phyloP scores from a whole-genome alignment of 2,888 invertebrate genomes.

The Dexiosoma caninum region DNA sequence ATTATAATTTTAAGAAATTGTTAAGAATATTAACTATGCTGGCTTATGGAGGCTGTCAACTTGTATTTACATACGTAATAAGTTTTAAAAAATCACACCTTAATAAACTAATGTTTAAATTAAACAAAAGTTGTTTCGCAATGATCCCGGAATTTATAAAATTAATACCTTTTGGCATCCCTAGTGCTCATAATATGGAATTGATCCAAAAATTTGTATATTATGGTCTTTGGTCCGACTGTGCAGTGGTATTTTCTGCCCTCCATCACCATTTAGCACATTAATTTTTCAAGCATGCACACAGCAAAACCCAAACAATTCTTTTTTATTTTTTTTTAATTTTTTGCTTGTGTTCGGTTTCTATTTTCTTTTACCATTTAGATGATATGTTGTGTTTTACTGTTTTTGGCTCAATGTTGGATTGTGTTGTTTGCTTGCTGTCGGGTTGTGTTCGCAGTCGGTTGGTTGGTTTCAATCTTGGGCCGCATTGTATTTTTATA shows the following conservation, averaged over 20 bases:
- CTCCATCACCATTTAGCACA: conserved; percentile 25
- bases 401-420: conserved; percentile 6
- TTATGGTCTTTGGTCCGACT: background rate
- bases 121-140: too few relatives aligned
- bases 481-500: conserved; percentile 22
- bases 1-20: too few relatives aligned
- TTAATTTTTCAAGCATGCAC: conserved; percentile 1
- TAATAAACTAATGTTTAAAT: too few relatives aligned
- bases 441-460: conserved; percentile 27
- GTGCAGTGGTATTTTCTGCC: background rate
- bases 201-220: too few relatives aligned
- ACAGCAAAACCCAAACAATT: conserved; percentile 12
- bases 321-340: conserved; percentile 4
- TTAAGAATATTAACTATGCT: too few relatives aligned
- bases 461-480: conserved; percentile 27
- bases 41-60: too few relatives aligned
- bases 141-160: too few relatives aligned
- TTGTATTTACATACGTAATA: too few relatives aligned
- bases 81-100: too few relatives aligned
- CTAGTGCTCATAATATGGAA: too few relatives aligned
- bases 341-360: background rate
- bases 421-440: conserved; percentile 4
- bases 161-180: too few relatives aligned
- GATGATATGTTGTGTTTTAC: conserved; percentile 12
- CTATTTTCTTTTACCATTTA: conserved; percentile 5